phyloP scores from a whole-genome alignment of 2,888 invertebrate genomes.

The Danaus chrysippus region DNA sequence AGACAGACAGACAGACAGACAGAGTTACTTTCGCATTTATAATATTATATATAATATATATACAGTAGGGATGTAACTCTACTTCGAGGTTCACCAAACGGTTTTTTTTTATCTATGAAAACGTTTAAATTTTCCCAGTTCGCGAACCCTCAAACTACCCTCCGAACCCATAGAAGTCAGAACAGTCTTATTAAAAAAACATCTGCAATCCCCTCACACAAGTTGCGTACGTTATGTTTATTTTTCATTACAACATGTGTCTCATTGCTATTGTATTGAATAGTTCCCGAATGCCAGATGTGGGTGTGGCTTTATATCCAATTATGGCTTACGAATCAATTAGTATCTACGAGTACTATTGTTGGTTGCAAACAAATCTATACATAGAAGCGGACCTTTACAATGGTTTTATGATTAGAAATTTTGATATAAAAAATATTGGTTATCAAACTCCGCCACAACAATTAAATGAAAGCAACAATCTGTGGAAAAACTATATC shows the following conservation, averaged over 20 bases:
- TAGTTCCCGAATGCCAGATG: constrained; percentile 40
- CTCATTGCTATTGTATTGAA: constrained; percentile 34
- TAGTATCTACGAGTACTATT: constrained; percentile 7
- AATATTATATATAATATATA: too few species aligned
- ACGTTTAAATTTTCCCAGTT: too few species aligned
- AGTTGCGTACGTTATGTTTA: constrained; percentile 37
- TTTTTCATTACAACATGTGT: constrained; percentile 41
- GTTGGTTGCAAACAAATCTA: not conserved
- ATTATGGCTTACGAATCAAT: constrained; percentile 12
- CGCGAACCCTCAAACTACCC: too few species aligned
- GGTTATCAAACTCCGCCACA: too few species aligned
- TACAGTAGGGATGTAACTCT: too few species aligned
- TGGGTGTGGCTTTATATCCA: constrained; percentile 19
- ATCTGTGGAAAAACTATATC: too few species aligned
- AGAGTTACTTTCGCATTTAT: too few species aligned
- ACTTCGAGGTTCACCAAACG: too few species aligned
- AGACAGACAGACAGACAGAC: too few species aligned
- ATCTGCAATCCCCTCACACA: constrained; percentile 19
- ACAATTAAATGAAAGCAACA: too few species aligned
- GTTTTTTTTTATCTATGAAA: too few species aligned
- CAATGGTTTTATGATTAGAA: not conserved
- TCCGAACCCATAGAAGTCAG: constrained; percentile 25
- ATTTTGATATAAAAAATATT: not conserved
- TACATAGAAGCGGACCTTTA: not conserved
- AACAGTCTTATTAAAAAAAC: constrained; percentile 20